Evolutionary conservation across 2,888 invertebrate genomes (phyloP).

Genomic region (Epirrhoe tristata): DNA sequence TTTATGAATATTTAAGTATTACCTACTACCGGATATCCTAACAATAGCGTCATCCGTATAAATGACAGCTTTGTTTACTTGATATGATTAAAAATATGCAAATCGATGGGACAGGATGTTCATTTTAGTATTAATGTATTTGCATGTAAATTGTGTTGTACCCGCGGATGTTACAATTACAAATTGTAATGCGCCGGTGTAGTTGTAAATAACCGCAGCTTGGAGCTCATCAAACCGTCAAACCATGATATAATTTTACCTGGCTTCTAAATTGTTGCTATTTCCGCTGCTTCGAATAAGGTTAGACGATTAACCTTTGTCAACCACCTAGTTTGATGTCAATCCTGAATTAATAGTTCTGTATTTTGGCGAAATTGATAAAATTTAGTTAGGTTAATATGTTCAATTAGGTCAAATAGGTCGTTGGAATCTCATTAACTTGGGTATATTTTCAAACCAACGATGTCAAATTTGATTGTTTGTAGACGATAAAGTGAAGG

Average conservation of each 20-base stretch:
- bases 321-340: constrained; percentile 13
- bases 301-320: constrained; percentile 6
- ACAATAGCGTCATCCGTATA: constrained; percentile 75
- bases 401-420: too few species aligned
- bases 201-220: constrained; percentile 64
- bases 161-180: constrained; percentile 78
- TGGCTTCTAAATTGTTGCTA: constrained; percentile 16
- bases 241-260: constrained; percentile 27
- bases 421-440: too few species aligned
- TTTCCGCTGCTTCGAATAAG: constrained; percentile 24
- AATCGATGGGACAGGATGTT: constrained; percentile 83
- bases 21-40: constrained; percentile 71
- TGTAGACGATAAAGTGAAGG: too few species aligned
- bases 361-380: not conserved
- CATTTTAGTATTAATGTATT: constrained; percentile 82
- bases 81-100: constrained; percentile 84
- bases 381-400: not conserved
- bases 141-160: constrained; percentile 80
- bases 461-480: too few species aligned
- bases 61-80: constrained; percentile 71
- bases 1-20: constrained; percentile 72
- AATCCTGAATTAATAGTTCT: constrained; percentile 6
- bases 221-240: constrained; percentile 39
- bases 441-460: too few species aligned
- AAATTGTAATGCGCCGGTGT: constrained; percentile 73